Conservation (phyloP, 64 coral and sea anemone species). For the Orbicella faveolata region DNA sequence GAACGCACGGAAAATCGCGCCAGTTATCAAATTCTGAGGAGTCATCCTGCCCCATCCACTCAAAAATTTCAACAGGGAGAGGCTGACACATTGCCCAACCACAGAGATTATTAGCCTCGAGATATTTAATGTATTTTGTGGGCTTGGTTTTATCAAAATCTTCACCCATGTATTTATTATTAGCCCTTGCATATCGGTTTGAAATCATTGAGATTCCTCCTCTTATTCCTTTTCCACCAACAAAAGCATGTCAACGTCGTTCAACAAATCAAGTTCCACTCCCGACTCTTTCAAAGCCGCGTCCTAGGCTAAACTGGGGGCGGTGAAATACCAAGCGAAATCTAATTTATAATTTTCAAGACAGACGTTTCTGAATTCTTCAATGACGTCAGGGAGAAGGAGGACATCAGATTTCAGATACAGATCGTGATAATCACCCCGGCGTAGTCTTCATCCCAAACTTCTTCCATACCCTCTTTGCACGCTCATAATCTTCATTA, state of each 20-base stretch:
- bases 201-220: constrained; percentile 14
- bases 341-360: not conserved
- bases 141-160: too few relatives aligned
- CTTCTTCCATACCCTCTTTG: constrained; percentile 11
- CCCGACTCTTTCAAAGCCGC: not conserved
- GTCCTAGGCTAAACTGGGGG: not conserved
- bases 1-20: not conserved
- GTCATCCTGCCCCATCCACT: constrained; percentile 19
- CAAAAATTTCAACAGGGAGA: constrained; percentile 2
- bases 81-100: constrained; percentile 39
- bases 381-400: constrained; percentile 1
- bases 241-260: not conserved
- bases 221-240: not conserved
- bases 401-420: not conserved
- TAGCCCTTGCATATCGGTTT: not conserved
- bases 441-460: not conserved
- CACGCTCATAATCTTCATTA: constrained; percentile 30
- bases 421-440: constrained; percentile 1
- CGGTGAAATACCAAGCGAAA: not conserved
- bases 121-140: not conserved
- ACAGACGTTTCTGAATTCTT: not conserved
- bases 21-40: not conserved
- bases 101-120: constrained; percentile 24
- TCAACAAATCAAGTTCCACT: not conserved
- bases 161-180: too few relatives aligned